phyloP scores from a whole-genome alignment of 2,113 vertebrate species.

The Argyrosomus japonicus region DNA sequence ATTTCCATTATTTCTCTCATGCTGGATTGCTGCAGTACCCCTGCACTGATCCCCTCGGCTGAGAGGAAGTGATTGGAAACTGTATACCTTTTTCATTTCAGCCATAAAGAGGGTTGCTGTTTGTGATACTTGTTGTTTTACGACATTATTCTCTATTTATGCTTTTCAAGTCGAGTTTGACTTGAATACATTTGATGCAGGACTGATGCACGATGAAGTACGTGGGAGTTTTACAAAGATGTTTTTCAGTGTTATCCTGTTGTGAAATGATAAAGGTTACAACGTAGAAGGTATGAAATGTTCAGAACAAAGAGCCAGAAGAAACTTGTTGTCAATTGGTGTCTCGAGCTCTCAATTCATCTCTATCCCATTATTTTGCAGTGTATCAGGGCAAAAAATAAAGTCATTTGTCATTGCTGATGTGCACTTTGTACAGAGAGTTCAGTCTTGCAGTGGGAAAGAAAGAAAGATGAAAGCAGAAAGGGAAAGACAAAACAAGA shows the following conservation, averaged over 20 bases:
- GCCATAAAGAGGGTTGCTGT: background rate
- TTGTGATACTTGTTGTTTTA: conserved; percentile 24
- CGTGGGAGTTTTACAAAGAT: conserved; percentile 1
- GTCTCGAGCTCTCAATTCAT: conserved; percentile 22
- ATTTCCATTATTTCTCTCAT: conserved; percentile 22
- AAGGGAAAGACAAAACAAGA: background rate
- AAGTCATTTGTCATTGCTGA: conserved; percentile 30
- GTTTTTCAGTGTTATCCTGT: background rate
- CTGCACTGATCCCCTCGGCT: conserved; percentile 29
- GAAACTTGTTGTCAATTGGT: conserved; percentile 35
- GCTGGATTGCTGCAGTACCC: conserved; percentile 27
- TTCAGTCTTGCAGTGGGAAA: conserved; percentile 16
- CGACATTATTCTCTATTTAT: background rate
- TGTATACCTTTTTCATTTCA: background rate
- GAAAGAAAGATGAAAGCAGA: background rate
- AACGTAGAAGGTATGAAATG: background rate
- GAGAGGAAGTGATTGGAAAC: conserved; percentile 29
- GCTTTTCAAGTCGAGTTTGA: conserved; percentile 3
- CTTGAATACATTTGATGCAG: conserved; percentile 21
- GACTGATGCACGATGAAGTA: conserved; percentile 28
- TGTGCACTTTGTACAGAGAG: conserved; percentile 44
- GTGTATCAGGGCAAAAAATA: conserved; percentile 26
- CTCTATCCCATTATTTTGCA: conserved; percentile 21
- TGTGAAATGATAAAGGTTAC: conserved; percentile 11
- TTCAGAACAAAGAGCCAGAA: conserved; percentile 21